phyloP scores from a whole-genome alignment of 30 jellyfish, hydroid and myxozoan genomes.

The Aurelia aurita region DNA sequence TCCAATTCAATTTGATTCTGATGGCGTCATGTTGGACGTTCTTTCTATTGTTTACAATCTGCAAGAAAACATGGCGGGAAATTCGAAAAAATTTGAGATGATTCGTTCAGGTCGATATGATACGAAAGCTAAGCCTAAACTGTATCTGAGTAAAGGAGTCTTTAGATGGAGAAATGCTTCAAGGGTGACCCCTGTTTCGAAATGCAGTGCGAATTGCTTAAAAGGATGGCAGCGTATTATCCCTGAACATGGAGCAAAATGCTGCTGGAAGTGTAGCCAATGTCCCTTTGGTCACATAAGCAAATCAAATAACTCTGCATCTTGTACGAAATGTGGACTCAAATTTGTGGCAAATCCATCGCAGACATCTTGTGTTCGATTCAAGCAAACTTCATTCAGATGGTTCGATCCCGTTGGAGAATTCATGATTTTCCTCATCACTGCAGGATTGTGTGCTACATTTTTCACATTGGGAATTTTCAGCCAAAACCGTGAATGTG shows the following conservation, averaged over 20 bases:
- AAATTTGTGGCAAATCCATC: slow-evolving; percentile 73
- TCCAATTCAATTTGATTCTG: slow-evolving; percentile 24
- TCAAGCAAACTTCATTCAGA: slow-evolving; percentile 57
- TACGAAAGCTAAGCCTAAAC: slow-evolving; percentile 22
- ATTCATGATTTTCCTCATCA: slow-evolving; percentile 75
- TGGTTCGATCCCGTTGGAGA: slow-evolving; percentile 96
- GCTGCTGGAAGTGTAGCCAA: slow-evolving; percentile 87
- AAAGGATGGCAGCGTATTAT: slow-evolving; percentile 65
- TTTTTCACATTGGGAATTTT: slow-evolving; percentile 87
- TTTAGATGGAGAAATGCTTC: slow-evolving; percentile 84
- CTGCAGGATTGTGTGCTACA: slow-evolving; percentile 83
- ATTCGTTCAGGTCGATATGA: slow-evolving; percentile 62
- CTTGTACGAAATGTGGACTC: slow-evolving; percentile 58
- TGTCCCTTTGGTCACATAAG: slow-evolving; percentile 82
- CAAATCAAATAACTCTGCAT: slow-evolving; percentile 70
- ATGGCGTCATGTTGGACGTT: slow-evolving; percentile 38
- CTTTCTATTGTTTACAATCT: slow-evolving; percentile 60
- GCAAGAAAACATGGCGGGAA: slow-evolving; percentile 33
- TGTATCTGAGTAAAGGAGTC: slow-evolving; percentile 38
- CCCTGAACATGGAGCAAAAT: slow-evolving; percentile 3
- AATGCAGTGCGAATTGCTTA: slow-evolving; percentile 77
- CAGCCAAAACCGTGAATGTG: slow-evolving; percentile 91
- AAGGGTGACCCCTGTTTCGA: slow-evolving; percentile 62
- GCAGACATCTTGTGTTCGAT: slow-evolving; percentile 69
- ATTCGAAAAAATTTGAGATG: neutral